Conservation (phyloP, 2,113 vertebrate genomes). For the Neomonachus schauinslandi region DNA sequence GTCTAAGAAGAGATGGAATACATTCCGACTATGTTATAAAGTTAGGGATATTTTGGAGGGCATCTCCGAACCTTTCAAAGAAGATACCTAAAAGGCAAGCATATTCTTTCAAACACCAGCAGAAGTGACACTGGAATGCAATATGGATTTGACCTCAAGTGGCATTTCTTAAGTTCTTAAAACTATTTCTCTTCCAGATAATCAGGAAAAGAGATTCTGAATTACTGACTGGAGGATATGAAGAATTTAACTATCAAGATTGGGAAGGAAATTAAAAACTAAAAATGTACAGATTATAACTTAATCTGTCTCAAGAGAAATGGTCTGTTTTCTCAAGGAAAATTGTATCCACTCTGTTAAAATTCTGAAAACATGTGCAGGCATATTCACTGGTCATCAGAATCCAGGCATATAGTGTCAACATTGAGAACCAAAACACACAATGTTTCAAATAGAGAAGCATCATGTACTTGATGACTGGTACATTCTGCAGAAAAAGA, state of each 20-base stretch:
- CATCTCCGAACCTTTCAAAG: not conserved
- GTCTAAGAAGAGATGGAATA: not conserved
- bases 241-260: conserved; percentile 64
- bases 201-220: conserved; percentile 59
- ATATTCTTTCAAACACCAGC: not conserved
- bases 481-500: not conserved
- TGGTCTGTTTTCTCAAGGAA: conserved; percentile 49
- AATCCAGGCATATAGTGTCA: not conserved
- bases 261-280: conserved; percentile 60
- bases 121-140: not conserved
- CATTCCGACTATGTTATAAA: not conserved
- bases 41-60: not conserved
- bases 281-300: not conserved
- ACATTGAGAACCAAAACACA: not conserved
- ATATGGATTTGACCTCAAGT: not conserved
- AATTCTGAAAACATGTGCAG: not conserved
- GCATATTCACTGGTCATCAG: not conserved
- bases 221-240: conserved; percentile 42
- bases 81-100: not conserved
- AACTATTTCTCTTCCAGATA: conserved; percentile 80
- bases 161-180: conserved; percentile 29
- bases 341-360: not conserved
- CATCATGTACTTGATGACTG: not conserved
- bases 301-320: conserved; percentile 26
- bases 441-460: not conserved